These are phyloP conservation scores for Ochropleura plecta DNA, from an alignment of 2,888 invertebrate genomes.

Conservation along the genomic window DNA sequence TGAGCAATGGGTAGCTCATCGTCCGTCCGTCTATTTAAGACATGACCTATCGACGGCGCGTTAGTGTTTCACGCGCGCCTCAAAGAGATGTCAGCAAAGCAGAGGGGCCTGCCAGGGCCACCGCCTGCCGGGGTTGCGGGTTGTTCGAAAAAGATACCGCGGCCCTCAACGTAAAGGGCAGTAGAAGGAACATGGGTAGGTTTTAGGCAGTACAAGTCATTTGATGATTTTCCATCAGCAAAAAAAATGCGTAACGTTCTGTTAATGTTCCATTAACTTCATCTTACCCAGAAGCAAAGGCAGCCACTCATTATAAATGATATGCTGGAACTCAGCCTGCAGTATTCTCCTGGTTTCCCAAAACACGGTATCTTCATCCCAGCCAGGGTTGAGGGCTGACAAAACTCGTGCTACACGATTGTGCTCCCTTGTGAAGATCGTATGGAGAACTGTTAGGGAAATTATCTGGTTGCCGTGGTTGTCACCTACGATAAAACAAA, in stretches of 20 bases:
- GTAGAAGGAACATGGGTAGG: no score
- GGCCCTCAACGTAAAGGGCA: no score
- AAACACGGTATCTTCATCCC: slow-evolving; percentile 93
- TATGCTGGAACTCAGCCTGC: slow-evolving; percentile 94
- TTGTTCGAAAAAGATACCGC: no score
- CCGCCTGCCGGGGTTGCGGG: no score
- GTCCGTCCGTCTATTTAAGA: no score
- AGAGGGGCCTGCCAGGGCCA: no score
- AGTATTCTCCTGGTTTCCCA: slow-evolving; percentile 94
- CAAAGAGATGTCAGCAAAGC: no score
- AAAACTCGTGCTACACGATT: slow-evolving; percentile 93
- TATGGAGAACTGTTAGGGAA: slow-evolving; percentile 93
- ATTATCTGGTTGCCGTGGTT: slow-evolving; percentile 94
- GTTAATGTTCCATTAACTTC: background rate
- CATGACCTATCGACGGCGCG: no score
- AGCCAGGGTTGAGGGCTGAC: slow-evolving; percentile 92
- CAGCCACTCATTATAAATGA: slow-evolving; percentile 95
- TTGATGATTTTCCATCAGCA: no score
- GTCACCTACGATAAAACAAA: slow-evolving; percentile 91
- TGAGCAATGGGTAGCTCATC: no score
- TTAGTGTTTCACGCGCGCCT: no score
- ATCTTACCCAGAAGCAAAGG: slow-evolving; percentile 93
- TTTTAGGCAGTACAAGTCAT: no score
- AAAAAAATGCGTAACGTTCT: background rate
- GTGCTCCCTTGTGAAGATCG: slow-evolving; percentile 94